Percentiles rank a stretch among this genome's conserved stretches.
phyloP scores from a whole-genome alignment of 2,797 vertebrate species.

The Delichon dasypus region DNA sequence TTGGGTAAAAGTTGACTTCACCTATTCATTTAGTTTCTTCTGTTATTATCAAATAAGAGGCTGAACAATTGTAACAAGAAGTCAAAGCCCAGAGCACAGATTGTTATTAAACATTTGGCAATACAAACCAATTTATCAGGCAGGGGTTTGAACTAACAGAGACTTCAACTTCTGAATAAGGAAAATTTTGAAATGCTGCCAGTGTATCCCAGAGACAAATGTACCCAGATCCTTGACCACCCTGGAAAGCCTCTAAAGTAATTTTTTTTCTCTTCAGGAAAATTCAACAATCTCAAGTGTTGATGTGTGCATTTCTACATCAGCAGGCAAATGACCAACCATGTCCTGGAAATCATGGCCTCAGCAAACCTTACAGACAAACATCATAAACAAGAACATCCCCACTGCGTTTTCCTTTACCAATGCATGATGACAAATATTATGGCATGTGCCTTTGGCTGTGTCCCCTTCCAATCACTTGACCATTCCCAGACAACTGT shows the following conservation, averaged over 20 bases:
- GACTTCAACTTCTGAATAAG: neutral
- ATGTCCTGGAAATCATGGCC: neutral
- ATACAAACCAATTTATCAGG: neutral
- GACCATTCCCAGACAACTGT: fast-evolving
- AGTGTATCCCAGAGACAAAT: neutral
- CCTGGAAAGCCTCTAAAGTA: neutral
- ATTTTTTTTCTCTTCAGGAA: neutral
- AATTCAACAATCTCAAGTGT: neutral
- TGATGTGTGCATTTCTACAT: neutral
- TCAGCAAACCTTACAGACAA: neutral
- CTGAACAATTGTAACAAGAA: neutral
- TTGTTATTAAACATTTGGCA: neutral
- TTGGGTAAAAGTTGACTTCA: neutral
- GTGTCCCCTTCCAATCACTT: neutral
- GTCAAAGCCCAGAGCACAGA: neutral
- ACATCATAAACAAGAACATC: neutral
- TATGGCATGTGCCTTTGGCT: neutral
- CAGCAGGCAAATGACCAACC: fast-evolving
- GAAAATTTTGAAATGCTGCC: neutral
- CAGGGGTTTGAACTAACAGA: neutral
- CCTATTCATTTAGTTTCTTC: neutral
- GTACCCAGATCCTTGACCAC: neutral
- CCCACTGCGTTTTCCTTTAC: neutral
- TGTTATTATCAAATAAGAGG: neutral
- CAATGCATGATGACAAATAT: neutral